Evolutionary conservation across 2,797 vertebrate species (phyloP).

Genomic region (Oophaga sylvatica): DNA sequence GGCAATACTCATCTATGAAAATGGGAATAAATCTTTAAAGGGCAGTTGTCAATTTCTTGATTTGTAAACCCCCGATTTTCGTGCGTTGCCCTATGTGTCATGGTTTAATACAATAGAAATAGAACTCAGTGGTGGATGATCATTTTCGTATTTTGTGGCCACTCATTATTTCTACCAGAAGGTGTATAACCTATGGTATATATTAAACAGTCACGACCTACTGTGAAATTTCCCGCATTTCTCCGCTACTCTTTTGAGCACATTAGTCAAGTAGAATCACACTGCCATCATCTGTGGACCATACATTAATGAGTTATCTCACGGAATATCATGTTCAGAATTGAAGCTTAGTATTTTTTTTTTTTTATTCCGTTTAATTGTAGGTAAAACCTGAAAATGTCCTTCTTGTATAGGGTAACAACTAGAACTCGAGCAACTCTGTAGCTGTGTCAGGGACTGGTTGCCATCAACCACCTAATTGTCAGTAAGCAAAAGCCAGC

Average conservation of each 20-base stretch:
- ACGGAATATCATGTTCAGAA: not conserved
- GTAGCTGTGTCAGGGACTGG: no score
- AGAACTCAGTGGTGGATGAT: not conserved
- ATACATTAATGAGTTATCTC: not conserved
- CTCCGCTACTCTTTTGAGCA: not conserved
- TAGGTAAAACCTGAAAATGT: no score
- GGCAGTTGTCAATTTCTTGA: no score
- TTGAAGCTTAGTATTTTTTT: not conserved
- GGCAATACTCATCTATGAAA: no score
- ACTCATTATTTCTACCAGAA: not conserved
- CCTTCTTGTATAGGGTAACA: no score
- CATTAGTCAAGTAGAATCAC: not conserved
- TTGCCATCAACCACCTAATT: no score
- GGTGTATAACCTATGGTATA: not conserved
- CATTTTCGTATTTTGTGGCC: not conserved
- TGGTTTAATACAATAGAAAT: not conserved
- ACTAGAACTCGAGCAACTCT: no score
- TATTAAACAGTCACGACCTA: not conserved
- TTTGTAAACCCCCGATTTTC: no score
- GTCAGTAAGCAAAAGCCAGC: no score
- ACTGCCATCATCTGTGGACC: not conserved
- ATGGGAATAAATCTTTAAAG: no score
- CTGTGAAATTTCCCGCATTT: conserved; percentile 8
- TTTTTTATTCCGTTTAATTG: not conserved
- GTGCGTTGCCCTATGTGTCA: no score